Base-by-base conservation (phyloP, 2,888 invertebrate species). In the Saturnia japonica region DNA sequence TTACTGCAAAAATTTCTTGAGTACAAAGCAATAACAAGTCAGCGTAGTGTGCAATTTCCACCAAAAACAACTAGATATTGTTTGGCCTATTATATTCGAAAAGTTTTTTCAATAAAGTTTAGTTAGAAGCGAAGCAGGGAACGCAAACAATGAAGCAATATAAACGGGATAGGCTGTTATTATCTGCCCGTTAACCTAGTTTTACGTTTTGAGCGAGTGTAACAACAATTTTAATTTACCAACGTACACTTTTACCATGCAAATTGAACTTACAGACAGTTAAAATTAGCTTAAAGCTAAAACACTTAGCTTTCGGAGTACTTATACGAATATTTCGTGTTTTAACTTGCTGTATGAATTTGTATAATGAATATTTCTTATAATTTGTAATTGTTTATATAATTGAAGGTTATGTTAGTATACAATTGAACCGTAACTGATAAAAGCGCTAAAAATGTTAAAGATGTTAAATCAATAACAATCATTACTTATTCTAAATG, bases 181-280 rank as follows among this genome's bases (percentile, higher is more conserved):
- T 90, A 89, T 89, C 85, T 85, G 84, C 80, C 82, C 84, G 83
- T 87, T n/a, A 89, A 88, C 88, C 88, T 82, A 90, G 87, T 89
- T 90, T 77, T 79, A 79, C 74, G 76, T 76, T 75, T 78, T 78
- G 75, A 79, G 77, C 77, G 80, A 80, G 78, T 83, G 82, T 84
- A 85, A 79, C 81, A 87, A 84, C 83, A 80, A 79, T 76, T 80
- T 81, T 84, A 83, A 85, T 88, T 82, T 83, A 79, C 80, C 79
- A 74, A 78, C 80, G 76, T 84, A 64, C 64, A 40, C 2, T 64
- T 57, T 64, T n/a, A 40, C 62, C 57, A 6, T 25, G 57, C 25
- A 28, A 28, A 28, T 57, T 11, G 11, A 60, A 28, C 14, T 14
- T 12, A 14, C 14, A 28, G 19, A 28, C 57, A 14, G 28, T 60